Evolutionary conservation across 2,113 vertebrate species (phyloP), one percentile per base, ranked within the genome.

Genomic region (Etia nguti): DNA sequence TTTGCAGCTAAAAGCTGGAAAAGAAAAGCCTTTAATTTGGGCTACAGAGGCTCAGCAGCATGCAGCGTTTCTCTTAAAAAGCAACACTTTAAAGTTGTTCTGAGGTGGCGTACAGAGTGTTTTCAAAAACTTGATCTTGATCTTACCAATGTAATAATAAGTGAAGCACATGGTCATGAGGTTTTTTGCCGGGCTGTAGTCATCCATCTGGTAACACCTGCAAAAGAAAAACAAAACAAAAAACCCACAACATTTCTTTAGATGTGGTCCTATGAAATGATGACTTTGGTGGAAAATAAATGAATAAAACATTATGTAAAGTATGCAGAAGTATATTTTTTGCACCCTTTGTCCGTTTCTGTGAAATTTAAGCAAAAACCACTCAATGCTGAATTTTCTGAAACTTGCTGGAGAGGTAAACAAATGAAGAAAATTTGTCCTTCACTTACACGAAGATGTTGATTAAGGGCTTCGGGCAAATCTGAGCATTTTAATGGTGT

Each of bases 131-230:
- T 7, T 34, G 43, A n/a, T 6, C 7, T 3, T 4, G 13, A 31
- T 11, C 93, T 98, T 95, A 99, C 99, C 98, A 1, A 97, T 50
- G 57, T 99, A 95, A 93, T 98, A 99, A 91, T 98, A 99, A 0
- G 99, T 99, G 94, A 99, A 99, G 83, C 99, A 99, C 99, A 99
- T 99, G 54, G 98, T 99, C 99, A 99, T 99, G 90, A 99, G 97
- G 94, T 98, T 99, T 94, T 99, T 99, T 82, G 99, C 99, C 0
- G 99, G 99, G 73, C 97, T 97, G 85, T 99, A 99, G 92, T 99
- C 99, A 1, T 99, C 99, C 98, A 98, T 97, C 96, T 99, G 98
- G 92, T 97, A 97, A 89, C 99, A 99, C 93, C 99, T 99, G 96
- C 3, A 86, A 91, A 2, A 46, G 88, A 34, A n/a, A 65, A 65